Percentiles rank a stretch among this genome's conserved stretches.
Evolutionary conservation across 2,888 invertebrate species (phyloP).

Genomic region (Drosophila percnosoma): DNA sequence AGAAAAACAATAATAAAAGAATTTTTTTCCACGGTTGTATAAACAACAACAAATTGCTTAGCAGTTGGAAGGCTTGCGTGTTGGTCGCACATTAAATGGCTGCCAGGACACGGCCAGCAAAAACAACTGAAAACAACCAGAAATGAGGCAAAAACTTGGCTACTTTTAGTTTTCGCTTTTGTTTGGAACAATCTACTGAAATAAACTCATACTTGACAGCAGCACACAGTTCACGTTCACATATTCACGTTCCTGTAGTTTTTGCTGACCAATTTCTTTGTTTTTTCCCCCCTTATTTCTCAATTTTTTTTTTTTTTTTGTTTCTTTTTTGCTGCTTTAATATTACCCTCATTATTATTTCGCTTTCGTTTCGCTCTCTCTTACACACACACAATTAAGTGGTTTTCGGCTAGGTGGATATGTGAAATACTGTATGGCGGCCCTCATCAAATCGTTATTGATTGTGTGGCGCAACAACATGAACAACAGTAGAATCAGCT

Average conservation of each 20-base stretch:
- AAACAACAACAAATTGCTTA: constrained; percentile 66
- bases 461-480: constrained; percentile 49
- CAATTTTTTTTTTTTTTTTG: constrained; percentile 2
- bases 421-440: constrained; percentile 63
- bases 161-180: constrained; percentile 68
- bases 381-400: constrained; percentile 59
- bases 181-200: constrained; percentile 41
- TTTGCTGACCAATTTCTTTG: constrained; percentile 53
- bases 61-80: constrained; percentile 61
- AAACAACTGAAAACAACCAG: constrained; percentile 30
- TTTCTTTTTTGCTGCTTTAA: constrained; percentile 42
- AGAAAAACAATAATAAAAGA: constrained; percentile 7
- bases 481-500: constrained; percentile 25
- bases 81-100: constrained; percentile 66
- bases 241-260: constrained; percentile 30
- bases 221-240: constrained; percentile 14
- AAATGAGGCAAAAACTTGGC: constrained; percentile 52
- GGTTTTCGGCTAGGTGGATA: constrained; percentile 61
- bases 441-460: constrained; percentile 76
- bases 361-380: constrained; percentile 58
- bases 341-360: constrained; percentile 77
- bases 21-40: constrained; percentile 26
- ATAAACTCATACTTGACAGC: constrained; percentile 43
- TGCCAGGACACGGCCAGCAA: constrained; percentile 53
- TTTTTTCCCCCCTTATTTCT: background rate